These are phyloP conservation scores for Eulacestoma nigropectus DNA, from an alignment of 2,113 vertebrate species.

Conservation along the genomic window DNA sequence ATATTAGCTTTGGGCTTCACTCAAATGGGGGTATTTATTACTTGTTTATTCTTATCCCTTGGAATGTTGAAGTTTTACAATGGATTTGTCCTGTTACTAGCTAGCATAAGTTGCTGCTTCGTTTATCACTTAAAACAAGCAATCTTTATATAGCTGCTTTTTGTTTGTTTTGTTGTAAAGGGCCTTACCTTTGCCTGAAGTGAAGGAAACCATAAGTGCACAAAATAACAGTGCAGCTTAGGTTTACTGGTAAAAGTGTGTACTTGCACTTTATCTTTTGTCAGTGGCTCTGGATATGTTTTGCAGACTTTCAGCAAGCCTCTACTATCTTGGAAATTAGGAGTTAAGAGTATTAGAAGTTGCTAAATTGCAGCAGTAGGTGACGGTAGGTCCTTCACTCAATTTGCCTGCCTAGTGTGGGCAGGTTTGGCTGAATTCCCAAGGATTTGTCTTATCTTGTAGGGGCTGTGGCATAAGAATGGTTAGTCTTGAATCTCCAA, in stretches of 20 bases:
- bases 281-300: not conserved
- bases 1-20: not conserved
- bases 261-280: not conserved
- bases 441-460: not conserved
- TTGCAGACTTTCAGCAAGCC: not conserved
- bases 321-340: not conserved
- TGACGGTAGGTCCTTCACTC: not conserved
- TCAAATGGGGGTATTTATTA: not conserved
- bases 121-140: not conserved
- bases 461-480: not conserved
- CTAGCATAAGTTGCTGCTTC: not conserved
- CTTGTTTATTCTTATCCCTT: not conserved
- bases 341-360: not conserved
- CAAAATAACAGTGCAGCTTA: not conserved
- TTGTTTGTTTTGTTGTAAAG: not conserved
- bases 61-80: not conserved
- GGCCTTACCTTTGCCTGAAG: not conserved
- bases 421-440: not conserved
- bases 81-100: not conserved
- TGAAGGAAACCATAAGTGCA: not conserved
- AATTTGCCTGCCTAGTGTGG: not conserved
- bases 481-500: not conserved
- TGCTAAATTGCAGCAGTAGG: not conserved
- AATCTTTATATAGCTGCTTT: not conserved
- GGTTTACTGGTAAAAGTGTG: not conserved